Base-by-base conservation (phyloP, 2,797 vertebrate genomes). In the Eulemur mongoz region DNA sequence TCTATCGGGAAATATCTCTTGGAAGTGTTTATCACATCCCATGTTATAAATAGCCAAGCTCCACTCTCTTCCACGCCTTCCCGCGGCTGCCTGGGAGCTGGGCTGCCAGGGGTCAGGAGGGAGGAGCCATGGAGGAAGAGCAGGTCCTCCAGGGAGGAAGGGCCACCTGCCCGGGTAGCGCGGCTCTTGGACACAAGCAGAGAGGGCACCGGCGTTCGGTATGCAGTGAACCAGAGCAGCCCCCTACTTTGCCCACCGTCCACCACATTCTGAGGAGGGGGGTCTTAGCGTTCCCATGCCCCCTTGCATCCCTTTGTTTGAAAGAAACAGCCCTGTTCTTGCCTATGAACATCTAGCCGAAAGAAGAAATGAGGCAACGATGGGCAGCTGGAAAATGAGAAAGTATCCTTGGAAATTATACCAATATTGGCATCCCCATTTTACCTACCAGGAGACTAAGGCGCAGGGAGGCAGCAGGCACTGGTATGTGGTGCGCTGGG, bases 21-120 rank as follows among this genome's bases (percentile, higher is more conserved):
- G 12, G 3, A 91, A 80, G 94, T 95, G 75, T 98, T 97, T 97
- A 95, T 96, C 72, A 72, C 61, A 96, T 90, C 70, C 75, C 43
- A 63, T 78, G 61, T 92, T 95, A 94, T 94, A 96, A 96, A 97
- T 79, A 96, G 94, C 59, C 45, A 79, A 30, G 82, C 80, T 67
- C 4, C 0, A 18, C 80, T 87, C 59, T 69, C 40, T 61, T 95
- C 82, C 7, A 1, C 1, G 5, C 70, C 12, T 81, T 84, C 43
- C 27, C 0, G 10, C 0, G 1, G 59, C 65, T 83, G 48, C 54
- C 65, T 95, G 40, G 43, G 80, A 97, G 72, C 54, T 48, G 18
- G 48, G 43, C 89, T 95, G 69, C 70, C 12, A 69, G 48, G 61
- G 76, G 38, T 91, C 40, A n/a, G 59, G 52, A 75, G 61, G 87